Evolutionary conservation across 2,797 vertebrate genomes (phyloP), one percentile per base, ranked within the genome.

Genomic region (Lutra lutra): DNA sequence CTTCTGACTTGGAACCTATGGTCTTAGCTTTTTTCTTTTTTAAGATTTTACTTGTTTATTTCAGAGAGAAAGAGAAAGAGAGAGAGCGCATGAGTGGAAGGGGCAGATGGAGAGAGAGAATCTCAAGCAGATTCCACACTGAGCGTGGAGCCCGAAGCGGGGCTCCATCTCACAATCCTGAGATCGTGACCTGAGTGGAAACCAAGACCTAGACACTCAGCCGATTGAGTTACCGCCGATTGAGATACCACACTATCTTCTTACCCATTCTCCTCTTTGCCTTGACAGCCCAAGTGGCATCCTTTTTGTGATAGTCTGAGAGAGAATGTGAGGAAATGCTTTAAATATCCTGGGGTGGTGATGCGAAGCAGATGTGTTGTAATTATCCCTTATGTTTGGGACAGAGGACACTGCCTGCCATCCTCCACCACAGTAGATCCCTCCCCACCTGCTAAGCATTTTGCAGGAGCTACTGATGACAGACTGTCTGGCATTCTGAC

Each of bases 401-500:
- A 96, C 91, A 79, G 92, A 97, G 77, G 72, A 27, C 66, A 21
- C 13, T 75, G 60, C 62, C 78, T 15, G 9, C 75, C 48, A 46
- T 64, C 84, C 51, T 82, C 91, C 51, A 51, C 46, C 2, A n/a
- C 88, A 89, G 75, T 23, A 70, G 79, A 90, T 58, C 75, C 40
- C 91, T 68, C 46, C 25, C 60, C 97, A 98, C 96, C 97, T 98
- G 96, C 97, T 97, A 95, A 98, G 98, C 98, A 98, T 98, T 99
- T 98, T 98, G 96, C 97, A 98, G 98, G 96, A 95, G 97, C 86
- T 97, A 97, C 98, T 98, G 98, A 98, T 98, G 98, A 98, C 98
- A 98, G 98, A 98, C 98, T 98, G 94, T 98, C 97, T 98, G 46
- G 95, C 97, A 95, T 98, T 98, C 95, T 98, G 98, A 97, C 98